phyloP scores from a whole-genome alignment of 2,797 vertebrate species.

The Melanogrammus aeglefinus region DNA sequence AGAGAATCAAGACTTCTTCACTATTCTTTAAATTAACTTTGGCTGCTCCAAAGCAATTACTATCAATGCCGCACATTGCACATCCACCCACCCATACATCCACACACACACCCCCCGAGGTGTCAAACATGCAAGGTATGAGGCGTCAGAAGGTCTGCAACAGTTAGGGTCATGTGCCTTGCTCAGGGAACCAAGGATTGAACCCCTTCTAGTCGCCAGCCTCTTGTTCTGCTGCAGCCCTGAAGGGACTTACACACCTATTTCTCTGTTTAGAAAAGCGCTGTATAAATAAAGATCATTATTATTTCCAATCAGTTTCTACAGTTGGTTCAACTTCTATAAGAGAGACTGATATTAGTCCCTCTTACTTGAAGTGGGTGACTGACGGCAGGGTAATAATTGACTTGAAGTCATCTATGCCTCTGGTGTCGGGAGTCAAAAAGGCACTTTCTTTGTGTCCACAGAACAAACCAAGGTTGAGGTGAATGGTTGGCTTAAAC shows the following conservation, averaged over 20 bases:
- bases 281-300: no score
- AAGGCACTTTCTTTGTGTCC: slow-evolving; percentile 76
- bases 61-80: not conserved
- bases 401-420: slow-evolving; percentile 48
- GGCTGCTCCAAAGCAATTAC: not conserved
- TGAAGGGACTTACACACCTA: not conserved
- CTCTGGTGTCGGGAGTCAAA: slow-evolving; percentile 66
- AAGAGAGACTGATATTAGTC: no score
- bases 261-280: not conserved
- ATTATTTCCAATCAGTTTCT: not conserved
- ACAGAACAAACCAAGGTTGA: slow-evolving; percentile 63
- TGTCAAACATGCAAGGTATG: not conserved
- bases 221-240: not conserved
- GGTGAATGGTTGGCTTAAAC: slow-evolving; percentile 62
- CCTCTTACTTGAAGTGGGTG: no score
- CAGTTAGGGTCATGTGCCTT: not conserved
- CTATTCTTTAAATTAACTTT: not conserved
- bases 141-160: not conserved
- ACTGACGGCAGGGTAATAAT: no score
- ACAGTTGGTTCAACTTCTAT: not conserved
- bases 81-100: not conserved
- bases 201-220: not conserved
- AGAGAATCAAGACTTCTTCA: not conserved
- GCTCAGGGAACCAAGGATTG: not conserved
- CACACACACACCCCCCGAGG: not conserved